Conservation (phyloP, 2,113 vertebrate genomes). For the Scomber colias region DNA sequence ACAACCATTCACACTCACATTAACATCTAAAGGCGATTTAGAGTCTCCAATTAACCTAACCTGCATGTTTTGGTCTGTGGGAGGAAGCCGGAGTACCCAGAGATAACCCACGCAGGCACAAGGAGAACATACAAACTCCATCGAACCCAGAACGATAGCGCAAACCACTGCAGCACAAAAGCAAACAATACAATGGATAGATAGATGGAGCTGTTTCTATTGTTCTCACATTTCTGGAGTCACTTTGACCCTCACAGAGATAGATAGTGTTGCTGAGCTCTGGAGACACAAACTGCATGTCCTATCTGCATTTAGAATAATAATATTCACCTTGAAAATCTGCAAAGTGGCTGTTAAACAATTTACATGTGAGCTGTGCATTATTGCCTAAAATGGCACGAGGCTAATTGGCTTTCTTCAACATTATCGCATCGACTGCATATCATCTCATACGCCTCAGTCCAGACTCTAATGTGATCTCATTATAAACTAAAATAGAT, state of each 20-base stretch:
- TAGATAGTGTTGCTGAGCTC: constrained; percentile 35
- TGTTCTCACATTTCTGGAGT: not conserved
- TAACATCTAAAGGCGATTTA: no score
- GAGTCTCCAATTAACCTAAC: no score
- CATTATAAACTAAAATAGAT: constrained; percentile 29
- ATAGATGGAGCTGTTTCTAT: no score
- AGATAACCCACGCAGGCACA: no score
- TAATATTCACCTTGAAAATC: constrained; percentile 51
- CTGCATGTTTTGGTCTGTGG: no score
- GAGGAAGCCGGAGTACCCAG: no score
- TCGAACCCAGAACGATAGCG: no score
- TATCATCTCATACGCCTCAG: not conserved
- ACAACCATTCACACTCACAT: no score
- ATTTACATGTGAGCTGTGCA: constrained; percentile 10
- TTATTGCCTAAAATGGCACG: constrained; percentile 4
- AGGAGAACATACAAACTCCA: no score
- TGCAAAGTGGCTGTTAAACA: not conserved
- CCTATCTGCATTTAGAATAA: constrained; percentile 20
- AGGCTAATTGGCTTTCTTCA: constrained; percentile 27
- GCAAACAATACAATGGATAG: no score
- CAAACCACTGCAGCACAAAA: no score
- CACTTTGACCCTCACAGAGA: constrained; percentile 6
- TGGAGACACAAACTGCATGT: constrained; percentile 19
- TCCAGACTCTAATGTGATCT: constrained; percentile 19
- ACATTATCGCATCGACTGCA: not conserved